Percentiles rank a stretch among this genome's conserved stretches.
Conservation (phyloP, 2,113 vertebrate species). For the Brachyhypopomus gauderio region DNA sequence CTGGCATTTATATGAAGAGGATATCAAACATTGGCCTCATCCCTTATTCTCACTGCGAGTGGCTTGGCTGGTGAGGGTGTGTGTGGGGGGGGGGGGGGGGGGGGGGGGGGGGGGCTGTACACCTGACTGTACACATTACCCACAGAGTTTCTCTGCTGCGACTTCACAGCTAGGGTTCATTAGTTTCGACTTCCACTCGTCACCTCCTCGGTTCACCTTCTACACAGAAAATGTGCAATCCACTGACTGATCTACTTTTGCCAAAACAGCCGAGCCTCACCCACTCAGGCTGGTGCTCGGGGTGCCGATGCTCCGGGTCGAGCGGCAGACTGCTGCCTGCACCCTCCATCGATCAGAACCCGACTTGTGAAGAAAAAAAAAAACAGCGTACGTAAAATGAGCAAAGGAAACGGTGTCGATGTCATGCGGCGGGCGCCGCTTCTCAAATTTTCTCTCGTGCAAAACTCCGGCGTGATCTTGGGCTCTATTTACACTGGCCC, state of each 20-base stretch:
- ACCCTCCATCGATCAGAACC: conserved; percentile 17
- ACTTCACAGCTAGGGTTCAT: background rate
- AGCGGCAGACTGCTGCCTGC: background rate
- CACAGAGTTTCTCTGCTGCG: background rate
- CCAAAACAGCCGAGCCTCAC: background rate
- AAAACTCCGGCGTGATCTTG: background rate
- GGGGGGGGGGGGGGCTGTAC: background rate
- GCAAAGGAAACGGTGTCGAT: background rate
- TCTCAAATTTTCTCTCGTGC: no score
- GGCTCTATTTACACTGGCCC: background rate
- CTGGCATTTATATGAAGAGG: conserved; percentile 69
- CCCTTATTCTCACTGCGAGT: background rate
- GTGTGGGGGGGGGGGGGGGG: background rate
- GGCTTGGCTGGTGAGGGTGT: background rate
- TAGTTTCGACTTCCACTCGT: background rate
- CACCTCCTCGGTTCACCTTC: background rate
- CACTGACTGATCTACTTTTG: background rate
- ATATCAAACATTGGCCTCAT: conserved; percentile 65
- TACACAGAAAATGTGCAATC: background rate
- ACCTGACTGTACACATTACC: background rate
- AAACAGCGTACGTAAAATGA: conserved; percentile 7
- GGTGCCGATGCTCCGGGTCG: conserved; percentile 1
- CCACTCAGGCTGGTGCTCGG: background rate
- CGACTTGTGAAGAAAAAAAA: background rate
- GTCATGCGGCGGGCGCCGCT: no score